phyloP scores from a whole-genome alignment of 2,888 invertebrate species.

The Abrostola tripartita region DNA sequence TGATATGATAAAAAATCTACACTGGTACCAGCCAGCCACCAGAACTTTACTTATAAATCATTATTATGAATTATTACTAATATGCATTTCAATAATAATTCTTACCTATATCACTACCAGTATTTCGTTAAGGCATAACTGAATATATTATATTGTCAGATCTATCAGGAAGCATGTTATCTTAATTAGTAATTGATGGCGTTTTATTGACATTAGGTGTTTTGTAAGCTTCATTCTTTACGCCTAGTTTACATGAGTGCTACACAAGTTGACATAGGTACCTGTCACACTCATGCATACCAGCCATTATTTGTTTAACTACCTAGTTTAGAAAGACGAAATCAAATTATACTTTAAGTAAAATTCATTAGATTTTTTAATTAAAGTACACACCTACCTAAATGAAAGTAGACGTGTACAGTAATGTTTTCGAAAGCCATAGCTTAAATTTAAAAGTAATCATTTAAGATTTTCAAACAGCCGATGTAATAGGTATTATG shows the following conservation, averaged over 20 bases:
- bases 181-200: conserved; percentile 84
- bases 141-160: conserved; percentile 85
- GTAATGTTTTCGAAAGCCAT: conserved; percentile 44
- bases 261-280: conserved; percentile 7
- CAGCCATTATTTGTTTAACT: conserved; percentile 40
- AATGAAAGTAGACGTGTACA: conserved; percentile 36
- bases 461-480: conserved; percentile 10
- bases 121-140: conserved; percentile 86
- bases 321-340: conserved; percentile 57
- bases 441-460: conserved; percentile 30
- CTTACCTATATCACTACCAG: conserved; percentile 82
- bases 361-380: conserved; percentile 9
- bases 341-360: conserved; percentile 49
- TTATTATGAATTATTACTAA: conserved; percentile 72
- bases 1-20: conserved; percentile 88
- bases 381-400: conserved; percentile 35
- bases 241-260: conserved; percentile 13
- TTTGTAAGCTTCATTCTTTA: conserved; percentile 57
- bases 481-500: background rate
- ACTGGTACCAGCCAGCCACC: conserved; percentile 81
- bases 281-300: conserved; percentile 14
- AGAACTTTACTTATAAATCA: conserved; percentile 66
- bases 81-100: conserved; percentile 79
- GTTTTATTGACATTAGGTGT: conserved; percentile 75
- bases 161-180: conserved; percentile 87